Evolutionary conservation across 2,113 vertebrate species (phyloP), one percentile per base, ranked within the genome.

Genomic region (Sceloporus tristichus): DNA sequence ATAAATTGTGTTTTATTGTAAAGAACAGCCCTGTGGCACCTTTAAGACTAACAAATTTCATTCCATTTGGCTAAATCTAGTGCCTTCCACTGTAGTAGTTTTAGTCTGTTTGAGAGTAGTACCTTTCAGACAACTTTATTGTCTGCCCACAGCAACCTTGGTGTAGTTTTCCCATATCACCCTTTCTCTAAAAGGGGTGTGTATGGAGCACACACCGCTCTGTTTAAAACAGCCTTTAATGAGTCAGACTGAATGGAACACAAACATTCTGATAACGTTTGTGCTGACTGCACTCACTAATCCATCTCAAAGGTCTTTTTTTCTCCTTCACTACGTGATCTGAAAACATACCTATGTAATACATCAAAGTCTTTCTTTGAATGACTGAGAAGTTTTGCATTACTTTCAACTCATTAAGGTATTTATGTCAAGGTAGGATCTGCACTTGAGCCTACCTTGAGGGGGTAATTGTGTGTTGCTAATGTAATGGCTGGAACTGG

Each of bases 361-460:
- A 93, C 71, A 91, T 96, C 95, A 95, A 91, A 94, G 87, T 79
- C 94, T 95, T 96, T 92, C 91, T 95, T 91, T 93, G 94, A 70
- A 65, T 83, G 84, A 87, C 90, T 92, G 84, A 81, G 68, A 94
- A 90, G 86, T 92, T 95, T 94, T 95, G 90, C 95, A 94, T 78
- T 92, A 84, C 87, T 94, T 94, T 94, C 88, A 93, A 79, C 94
- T 96, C 94, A 95, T 96, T 96, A 96, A 96, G 84, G 85, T 94
- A 95, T 95, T 96, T 95, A 91, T 94, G 92, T 94, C 91, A 91
- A 94, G 83, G 89, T 92, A 95, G 92, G 92, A 93, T 88, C 95
- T 97, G 96, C 95, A 95, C 96, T 97, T 97, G 96, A 97, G 91
- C 94, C 95, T 97, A 96, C 97, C 96, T 97, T 97, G 97, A 97